These are phyloP conservation scores for Leucoma salicis DNA, from an alignment of 2,888 invertebrate species.

Conservation along the genomic window DNA sequence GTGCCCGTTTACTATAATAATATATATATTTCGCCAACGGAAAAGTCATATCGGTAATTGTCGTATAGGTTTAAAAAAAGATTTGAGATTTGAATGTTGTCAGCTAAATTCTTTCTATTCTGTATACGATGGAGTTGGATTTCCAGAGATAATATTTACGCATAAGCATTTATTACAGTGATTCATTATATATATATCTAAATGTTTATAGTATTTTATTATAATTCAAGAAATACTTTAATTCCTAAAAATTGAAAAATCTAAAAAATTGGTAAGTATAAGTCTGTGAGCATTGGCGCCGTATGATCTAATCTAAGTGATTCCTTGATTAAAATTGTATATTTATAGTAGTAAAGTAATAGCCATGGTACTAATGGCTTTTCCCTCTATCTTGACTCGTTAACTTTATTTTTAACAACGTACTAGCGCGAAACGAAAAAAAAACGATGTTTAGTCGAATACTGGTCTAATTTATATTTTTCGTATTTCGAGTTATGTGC, in stretches of 20 bases:
- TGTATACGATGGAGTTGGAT: slow-evolving; percentile 26
- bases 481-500: too few species aligned
- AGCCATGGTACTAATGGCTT: slow-evolving; percentile 33
- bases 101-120: slow-evolving; percentile 19
- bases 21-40: too few species aligned
- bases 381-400: slow-evolving; percentile 7
- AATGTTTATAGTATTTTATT: slow-evolving; percentile 43
- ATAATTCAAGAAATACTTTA: slow-evolving; percentile 38
- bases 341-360: slow-evolving; percentile 29
- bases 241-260: slow-evolving; percentile 41
- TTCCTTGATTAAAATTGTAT: slow-evolving; percentile 29
- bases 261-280: slow-evolving; percentile 44
- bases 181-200: slow-evolving; percentile 36
- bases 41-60: too few species aligned
- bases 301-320: slow-evolving; percentile 36
- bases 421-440: too few species aligned
- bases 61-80: too few species aligned
- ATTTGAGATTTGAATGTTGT: slow-evolving; percentile 6
- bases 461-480: too few species aligned
- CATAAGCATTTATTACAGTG: slow-evolving; percentile 40
- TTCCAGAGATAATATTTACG: slow-evolving; percentile 25
- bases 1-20: too few species aligned
- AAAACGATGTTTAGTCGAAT: too few species aligned
- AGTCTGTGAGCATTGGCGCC: slow-evolving; percentile 43
- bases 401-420: slow-evolving; percentile 5